Percentiles rank a stretch among this genome's conserved stretches.
Conservation (phyloP, 2,888 invertebrate species). For the Galerucella calmariensis region DNA sequence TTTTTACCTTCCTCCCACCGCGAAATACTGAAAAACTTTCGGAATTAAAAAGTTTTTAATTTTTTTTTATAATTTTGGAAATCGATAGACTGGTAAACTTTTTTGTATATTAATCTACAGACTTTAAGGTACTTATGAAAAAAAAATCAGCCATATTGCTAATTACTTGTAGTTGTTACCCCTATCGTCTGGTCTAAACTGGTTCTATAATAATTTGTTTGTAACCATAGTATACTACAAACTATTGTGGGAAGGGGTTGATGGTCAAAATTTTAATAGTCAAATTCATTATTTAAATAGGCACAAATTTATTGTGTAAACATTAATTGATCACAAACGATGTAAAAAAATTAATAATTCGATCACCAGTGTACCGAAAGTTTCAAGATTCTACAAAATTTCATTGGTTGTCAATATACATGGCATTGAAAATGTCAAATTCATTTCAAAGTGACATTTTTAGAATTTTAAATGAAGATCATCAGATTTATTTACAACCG, state of each 20-base stretch:
- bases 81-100: too few species aligned
- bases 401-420: slow-evolving; percentile 11
- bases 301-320: background rate
- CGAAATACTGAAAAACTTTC: too few species aligned
- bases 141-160: too few species aligned
- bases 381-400: background rate
- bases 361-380: background rate
- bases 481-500: slow-evolving; percentile 43
- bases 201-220: slow-evolving; percentile 4
- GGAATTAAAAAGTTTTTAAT: too few species aligned
- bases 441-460: slow-evolving; percentile 43
- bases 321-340: background rate
- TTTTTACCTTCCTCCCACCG: too few species aligned
- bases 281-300: background rate
- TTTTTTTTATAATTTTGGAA: too few species aligned
- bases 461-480: slow-evolving; percentile 47
- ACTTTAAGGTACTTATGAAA: too few species aligned
- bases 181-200: too few species aligned
- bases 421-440: slow-evolving; percentile 33
- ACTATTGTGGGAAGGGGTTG: background rate
- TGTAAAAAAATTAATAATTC: background rate
- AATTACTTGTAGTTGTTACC: too few species aligned
- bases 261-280: background rate
- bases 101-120: too few species aligned
- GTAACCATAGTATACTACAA: background rate